Percentiles rank a stretch among this genome's conserved stretches.
Conservation (phyloP, 1,140 invertebrate genomes). For the Scaptomyza montana region DNA sequence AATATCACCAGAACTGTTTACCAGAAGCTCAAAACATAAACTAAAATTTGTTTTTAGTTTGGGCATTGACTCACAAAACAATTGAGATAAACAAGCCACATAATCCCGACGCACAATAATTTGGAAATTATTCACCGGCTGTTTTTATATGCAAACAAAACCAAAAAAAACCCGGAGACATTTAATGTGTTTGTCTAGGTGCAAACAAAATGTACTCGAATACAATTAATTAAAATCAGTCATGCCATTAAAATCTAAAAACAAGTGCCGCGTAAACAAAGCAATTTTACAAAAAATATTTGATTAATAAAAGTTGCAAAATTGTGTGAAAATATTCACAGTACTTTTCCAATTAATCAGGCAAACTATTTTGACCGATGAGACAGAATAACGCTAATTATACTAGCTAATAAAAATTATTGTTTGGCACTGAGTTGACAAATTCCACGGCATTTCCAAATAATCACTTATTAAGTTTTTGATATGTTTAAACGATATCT, state of each 20-base stretch:
- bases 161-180: neutral
- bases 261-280: neutral
- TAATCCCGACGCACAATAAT: neutral
- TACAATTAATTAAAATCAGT: neutral
- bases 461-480: neutral
- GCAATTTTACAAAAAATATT: neutral
- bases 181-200: constrained; percentile 1
- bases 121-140: constrained; percentile 5
- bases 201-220: neutral
- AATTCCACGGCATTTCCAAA: neutral
- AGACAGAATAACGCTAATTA: constrained; percentile 18
- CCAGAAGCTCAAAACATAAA: neutral
- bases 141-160: neutral
- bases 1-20: too few species aligned
- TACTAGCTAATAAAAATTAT: constrained; percentile 36
- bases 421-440: constrained; percentile 8
- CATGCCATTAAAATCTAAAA: neutral
- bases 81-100: neutral
- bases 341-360: neutral
- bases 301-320: constrained; percentile 5
- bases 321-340: constrained; percentile 26
- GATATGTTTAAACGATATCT: neutral
- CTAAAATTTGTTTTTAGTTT: neutral
- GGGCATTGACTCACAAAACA: constrained; percentile 7
- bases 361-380: constrained; percentile 1